Evolutionary conservation across 2,797 vertebrate genomes (phyloP), one percentile per base, ranked within the genome.

Genomic region (Sebastes variabilis): DNA sequence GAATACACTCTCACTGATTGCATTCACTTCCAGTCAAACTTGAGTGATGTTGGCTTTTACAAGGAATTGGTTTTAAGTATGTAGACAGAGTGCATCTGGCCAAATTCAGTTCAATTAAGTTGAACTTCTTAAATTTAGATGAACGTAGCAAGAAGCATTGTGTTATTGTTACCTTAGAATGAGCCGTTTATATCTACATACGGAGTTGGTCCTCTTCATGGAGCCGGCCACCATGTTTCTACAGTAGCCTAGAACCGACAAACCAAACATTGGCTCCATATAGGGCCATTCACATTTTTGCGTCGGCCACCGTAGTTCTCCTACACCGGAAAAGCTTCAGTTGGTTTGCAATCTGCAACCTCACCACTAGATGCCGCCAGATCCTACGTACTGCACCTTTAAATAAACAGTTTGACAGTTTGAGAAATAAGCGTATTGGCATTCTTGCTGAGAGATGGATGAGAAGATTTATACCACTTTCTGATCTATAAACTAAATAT

Each of bases 1-100:
- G 22, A 76, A 72, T 55, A 82, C 61, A 84, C 81, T 89, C 73
- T 72, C 29, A 38, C 24, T 84, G 78, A 89, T 81, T 86, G 76
- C 38, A 59, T 73, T 88, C 62, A 34, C 80, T 78, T 87, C 75
- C 10, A 84, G 72, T 80, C 30, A 61, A 79, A 78, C 64, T 81
- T 80, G 64, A 88, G 22, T 46, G 77, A 86, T 73, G 34, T 68
- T 66, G 61, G 52, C 71, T 80, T 88, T 81, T 65, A 80, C 61
- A 60, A 70, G 46, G 36, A 80, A 59, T 61, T 60, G 59, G 34
- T 54, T 77, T 77, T 61, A 54, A 16, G 12, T 52, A 24, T 42
- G 36, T 54, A 60, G 25, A 78, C 22, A 52, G 56, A 59, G 66
- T 55, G 34, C 46, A 66, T 72, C 6, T 11, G 69, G 34, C 14